Evolutionary conservation across 2,113 vertebrate species (phyloP).

Genomic region (Illadopsis cleaveri): DNA sequence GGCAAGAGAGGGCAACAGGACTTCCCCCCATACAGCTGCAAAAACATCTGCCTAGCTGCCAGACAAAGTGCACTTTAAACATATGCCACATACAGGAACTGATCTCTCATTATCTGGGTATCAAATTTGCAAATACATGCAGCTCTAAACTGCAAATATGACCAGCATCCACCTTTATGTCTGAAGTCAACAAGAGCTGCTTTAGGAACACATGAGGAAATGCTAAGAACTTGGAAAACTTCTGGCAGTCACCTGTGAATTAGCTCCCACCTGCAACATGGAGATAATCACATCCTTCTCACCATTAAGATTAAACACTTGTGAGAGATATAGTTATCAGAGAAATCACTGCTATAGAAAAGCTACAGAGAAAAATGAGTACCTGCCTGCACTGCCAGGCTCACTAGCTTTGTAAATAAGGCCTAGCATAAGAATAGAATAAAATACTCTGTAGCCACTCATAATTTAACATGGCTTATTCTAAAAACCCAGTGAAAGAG

Average conservation of each 20-base stretch:
- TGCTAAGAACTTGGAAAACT: not conserved
- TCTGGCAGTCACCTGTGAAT: not conserved
- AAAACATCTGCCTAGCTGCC: not conserved
- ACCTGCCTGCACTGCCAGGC: not conserved
- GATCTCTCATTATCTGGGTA: not conserved
- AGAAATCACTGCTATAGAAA: not conserved
- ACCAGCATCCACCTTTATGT: not conserved
- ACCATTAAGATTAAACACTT: not conserved
- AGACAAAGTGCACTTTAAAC: not conserved
- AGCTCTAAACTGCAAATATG: not conserved
- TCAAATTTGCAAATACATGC: not conserved
- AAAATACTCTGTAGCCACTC: not conserved
- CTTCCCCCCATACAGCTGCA: not conserved
- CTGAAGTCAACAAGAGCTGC: not conserved
- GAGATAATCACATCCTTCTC: not conserved
- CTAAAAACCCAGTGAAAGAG: not conserved
- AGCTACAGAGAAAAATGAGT: not conserved
- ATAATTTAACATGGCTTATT: not conserved
- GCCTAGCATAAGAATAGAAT: not conserved
- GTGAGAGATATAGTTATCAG: not conserved
- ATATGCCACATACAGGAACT: not conserved
- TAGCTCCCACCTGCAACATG: not conserved
- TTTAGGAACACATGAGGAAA: not conserved
- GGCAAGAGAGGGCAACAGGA: not conserved
- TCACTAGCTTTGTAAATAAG: not conserved